phyloP scores from a whole-genome alignment of 2,113 vertebrate species.

The Datnioides undecimradiatus region DNA sequence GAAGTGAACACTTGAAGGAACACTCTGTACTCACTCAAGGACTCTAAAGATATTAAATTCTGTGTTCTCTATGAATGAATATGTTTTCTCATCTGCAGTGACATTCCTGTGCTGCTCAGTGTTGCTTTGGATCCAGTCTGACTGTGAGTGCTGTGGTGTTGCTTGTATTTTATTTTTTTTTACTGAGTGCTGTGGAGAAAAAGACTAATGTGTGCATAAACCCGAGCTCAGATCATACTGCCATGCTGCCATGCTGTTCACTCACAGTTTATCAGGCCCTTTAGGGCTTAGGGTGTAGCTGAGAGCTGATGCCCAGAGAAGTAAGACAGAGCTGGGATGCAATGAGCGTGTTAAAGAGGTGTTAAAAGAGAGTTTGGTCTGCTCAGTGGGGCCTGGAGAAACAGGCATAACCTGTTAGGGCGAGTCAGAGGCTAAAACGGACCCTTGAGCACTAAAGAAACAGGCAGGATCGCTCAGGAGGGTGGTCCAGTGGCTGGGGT shows the following conservation, averaged over 20 bases:
- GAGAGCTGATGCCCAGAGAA: background rate
- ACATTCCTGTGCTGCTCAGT: background rate
- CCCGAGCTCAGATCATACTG: background rate
- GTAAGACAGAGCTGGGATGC: background rate
- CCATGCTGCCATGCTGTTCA: background rate
- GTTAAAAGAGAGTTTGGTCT: conserved; percentile 6
- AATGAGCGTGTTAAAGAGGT: background rate
- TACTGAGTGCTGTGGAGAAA: background rate
- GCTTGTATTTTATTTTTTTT: conserved; percentile 14
- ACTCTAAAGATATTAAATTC: conserved; percentile 31
- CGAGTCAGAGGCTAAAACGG: background rate
- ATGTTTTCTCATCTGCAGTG: background rate
- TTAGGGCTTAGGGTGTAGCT: background rate
- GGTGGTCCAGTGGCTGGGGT: background rate
- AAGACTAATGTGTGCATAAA: background rate
- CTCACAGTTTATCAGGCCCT: background rate
- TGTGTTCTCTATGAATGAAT: background rate
- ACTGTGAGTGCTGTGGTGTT: background rate
- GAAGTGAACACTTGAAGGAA: conserved; percentile 35
- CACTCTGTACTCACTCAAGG: conserved; percentile 41
- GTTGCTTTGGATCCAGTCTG: background rate
- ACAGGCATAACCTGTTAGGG: conserved; percentile 2
- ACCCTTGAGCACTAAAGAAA: background rate
- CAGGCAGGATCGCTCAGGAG: background rate
- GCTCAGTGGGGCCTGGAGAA: conserved; percentile 6